These are phyloP conservation scores for Bombus confusus DNA, from an alignment of 1,140 invertebrate genomes.

Conservation along the genomic window DNA sequence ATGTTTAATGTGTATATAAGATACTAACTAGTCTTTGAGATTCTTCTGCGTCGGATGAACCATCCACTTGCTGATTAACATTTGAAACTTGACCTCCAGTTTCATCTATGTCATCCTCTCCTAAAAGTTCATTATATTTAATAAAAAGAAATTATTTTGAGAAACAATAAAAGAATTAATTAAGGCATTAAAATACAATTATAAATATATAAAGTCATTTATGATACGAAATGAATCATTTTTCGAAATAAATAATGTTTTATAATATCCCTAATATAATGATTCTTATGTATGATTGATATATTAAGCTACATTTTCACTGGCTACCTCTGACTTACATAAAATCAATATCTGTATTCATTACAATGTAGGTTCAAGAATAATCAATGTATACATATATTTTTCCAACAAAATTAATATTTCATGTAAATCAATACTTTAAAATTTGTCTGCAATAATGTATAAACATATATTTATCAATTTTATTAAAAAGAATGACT, in stretches of 20 bases:
- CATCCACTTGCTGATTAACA: conserved; percentile 82
- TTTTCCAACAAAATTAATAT: conserved; percentile 24
- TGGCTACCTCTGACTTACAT: conserved; percentile 20
- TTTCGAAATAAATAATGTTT: neutral
- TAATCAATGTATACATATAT: conserved; percentile 13
- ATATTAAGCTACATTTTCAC: neutral
- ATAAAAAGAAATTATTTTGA: conserved; percentile 2
- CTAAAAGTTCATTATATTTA: conserved; percentile 78
- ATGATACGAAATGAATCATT: neutral
- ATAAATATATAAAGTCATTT: neutral
- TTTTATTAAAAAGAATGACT: neutral
- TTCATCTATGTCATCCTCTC: conserved; percentile 87
- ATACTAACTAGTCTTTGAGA: conserved; percentile 81
- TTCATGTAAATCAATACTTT: conserved; percentile 15
- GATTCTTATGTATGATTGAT: neutral
- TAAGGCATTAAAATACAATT: neutral
- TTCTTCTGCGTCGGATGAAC: conserved; percentile 89
- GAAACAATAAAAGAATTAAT: conserved; percentile 54
- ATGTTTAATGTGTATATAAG: neutral
- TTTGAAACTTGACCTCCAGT: conserved; percentile 83
- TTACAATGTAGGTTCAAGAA: conserved; percentile 14
- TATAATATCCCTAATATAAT: neutral
- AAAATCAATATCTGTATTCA: conserved; percentile 40
- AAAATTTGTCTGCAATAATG: neutral
- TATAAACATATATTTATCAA: too few relatives aligned